Evolutionary conservation across 2,888 invertebrate species (phyloP).

Genomic region (Coecobrya sp.): DNA sequence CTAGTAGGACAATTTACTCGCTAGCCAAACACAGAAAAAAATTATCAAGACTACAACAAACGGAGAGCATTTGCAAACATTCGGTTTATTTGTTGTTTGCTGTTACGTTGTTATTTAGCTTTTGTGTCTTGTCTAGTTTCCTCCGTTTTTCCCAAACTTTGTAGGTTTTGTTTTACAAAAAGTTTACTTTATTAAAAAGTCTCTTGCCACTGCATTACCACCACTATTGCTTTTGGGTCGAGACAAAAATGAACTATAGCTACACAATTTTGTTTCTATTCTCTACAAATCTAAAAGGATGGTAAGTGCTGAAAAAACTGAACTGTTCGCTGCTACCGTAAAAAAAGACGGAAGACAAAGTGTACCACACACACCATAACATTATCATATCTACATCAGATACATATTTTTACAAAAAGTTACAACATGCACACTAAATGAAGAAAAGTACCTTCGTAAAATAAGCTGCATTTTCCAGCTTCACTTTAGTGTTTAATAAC

Average conservation of each 20-base stretch:
- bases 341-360: not conserved
- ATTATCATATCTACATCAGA: slow-evolving; percentile 50
- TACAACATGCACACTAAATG: not conserved
- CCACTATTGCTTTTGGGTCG: too few relatives aligned
- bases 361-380: not conserved
- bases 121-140: slow-evolving; percentile 22
- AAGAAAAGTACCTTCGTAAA: not conserved
- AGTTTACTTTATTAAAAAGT: not conserved
- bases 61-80: not conserved
- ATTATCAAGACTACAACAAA: not conserved
- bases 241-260: too few relatives aligned
- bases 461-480: slow-evolving; percentile 4
- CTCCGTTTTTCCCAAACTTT: not conserved
- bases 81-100: not conserved
- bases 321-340: not conserved
- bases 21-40: not conserved
- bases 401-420: slow-evolving; percentile 13
- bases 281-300: too few relatives aligned
- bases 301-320: not conserved
- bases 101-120: slow-evolving; percentile 3
- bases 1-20: slow-evolving; percentile 36
- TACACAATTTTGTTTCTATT: not conserved
- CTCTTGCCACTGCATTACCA: not conserved
- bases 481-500: slow-evolving; percentile 20
- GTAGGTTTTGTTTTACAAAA: not conserved